These are phyloP conservation scores for Meteorus sp. DNA, from an alignment of 1,140 invertebrate species.

Conservation along the genomic window DNA sequence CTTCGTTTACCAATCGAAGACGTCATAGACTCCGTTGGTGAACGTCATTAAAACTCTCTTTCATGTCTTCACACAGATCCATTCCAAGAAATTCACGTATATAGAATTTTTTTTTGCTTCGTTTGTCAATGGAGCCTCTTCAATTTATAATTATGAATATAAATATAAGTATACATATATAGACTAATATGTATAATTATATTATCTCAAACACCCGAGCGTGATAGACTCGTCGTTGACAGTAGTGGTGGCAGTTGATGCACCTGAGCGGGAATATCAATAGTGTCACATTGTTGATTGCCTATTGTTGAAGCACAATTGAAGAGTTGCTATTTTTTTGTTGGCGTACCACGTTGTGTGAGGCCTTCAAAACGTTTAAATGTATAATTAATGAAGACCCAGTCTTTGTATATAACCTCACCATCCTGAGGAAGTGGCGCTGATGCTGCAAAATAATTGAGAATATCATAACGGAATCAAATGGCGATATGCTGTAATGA, in stretches of 20 bases:
- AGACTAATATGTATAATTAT: not conserved
- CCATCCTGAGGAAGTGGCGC: constrained; percentile 80
- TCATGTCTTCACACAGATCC: too few relatives aligned
- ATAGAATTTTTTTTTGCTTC: too few relatives aligned
- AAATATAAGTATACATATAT: not conserved
- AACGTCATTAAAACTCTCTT: too few relatives aligned
- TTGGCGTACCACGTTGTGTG: constrained; percentile 81
- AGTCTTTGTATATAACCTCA: constrained; percentile 91
- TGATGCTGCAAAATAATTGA: constrained; percentile 65
- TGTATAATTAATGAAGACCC: constrained; percentile 99
- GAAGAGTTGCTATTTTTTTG: constrained; percentile 68
- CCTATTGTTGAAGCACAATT: constrained; percentile 36
- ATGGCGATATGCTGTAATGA: not conserved
- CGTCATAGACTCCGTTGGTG: not conserved
- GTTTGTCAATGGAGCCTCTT: too few relatives aligned
- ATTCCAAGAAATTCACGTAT: too few relatives aligned
- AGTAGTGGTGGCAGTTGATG: constrained; percentile 47
- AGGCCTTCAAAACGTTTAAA: constrained; percentile 98
- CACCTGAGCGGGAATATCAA: constrained; percentile 50
- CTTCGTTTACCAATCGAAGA: not conserved
- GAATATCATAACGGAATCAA: constrained; percentile 1
- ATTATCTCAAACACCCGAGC: constrained; percentile 28
- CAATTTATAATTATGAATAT: not conserved
- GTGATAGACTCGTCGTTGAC: constrained; percentile 34
- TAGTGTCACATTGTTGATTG: constrained; percentile 43